Percentiles rank a stretch among this genome's conserved stretches.
phyloP scores from a whole-genome alignment of 30 jellyfish, hydroid and myxozoan species.

The Aurelia aurita complex sp. Pacific region DNA sequence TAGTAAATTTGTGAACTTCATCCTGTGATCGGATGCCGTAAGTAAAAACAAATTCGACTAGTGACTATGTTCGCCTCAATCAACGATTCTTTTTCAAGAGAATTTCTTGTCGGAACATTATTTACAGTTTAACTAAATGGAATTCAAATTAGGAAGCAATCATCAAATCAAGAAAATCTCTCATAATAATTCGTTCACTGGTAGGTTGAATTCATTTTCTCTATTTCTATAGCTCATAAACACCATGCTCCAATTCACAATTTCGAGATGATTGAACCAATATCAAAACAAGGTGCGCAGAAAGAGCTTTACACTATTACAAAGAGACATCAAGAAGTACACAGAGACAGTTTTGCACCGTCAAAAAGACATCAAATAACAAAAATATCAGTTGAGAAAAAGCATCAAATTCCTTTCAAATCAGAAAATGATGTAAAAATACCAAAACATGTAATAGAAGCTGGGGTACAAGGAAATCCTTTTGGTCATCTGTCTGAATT shows the following conservation, averaged over 20 bases:
- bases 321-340: background rate
- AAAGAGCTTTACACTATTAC: background rate
- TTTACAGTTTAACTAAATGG: too few species aligned
- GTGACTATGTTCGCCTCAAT: too few species aligned
- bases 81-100: too few species aligned
- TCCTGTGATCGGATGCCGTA: too few species aligned
- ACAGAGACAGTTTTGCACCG: background rate
- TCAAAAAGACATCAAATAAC: background rate
- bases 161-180: too few species aligned
- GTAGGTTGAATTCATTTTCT: too few species aligned
- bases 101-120: too few species aligned
- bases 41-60: too few species aligned
- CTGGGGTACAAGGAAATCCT: slow-evolving; percentile 17
- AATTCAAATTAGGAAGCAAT: too few species aligned
- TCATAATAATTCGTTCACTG: too few species aligned
- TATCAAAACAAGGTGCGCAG: background rate
- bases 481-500: slow-evolving; percentile 61
- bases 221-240: background rate
- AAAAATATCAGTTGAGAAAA: background rate
- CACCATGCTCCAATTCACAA: background rate
- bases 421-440: slow-evolving; percentile 8
- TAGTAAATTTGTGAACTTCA: too few species aligned
- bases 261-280: background rate
- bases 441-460: slow-evolving; percentile 42
- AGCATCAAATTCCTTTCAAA: background rate